Conservation (phyloP, 2,888 invertebrate genomes). For the Dryobotodes eremita region DNA sequence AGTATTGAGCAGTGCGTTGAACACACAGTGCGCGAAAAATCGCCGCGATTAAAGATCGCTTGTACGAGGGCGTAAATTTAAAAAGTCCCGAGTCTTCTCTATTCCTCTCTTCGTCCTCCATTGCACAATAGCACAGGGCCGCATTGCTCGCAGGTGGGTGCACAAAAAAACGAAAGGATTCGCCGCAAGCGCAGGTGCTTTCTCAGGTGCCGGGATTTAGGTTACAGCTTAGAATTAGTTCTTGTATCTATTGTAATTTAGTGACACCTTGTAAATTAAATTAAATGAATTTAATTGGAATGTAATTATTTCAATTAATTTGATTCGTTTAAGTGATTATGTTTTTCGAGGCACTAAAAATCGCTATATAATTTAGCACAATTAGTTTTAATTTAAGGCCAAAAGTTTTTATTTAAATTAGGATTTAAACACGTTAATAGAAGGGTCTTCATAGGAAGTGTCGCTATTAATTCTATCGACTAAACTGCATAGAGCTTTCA, state of each 20-base stretch:
- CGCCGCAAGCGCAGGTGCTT: conserved; percentile 81
- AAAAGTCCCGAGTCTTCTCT: conserved; percentile 55
- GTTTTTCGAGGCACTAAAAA: neutral
- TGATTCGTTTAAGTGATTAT: conserved; percentile 8
- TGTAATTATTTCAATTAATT: conserved; percentile 5
- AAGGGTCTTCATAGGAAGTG: too few relatives aligned
- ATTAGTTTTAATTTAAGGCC: neutral
- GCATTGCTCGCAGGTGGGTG: conserved; percentile 83
- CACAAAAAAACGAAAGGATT: conserved; percentile 89
- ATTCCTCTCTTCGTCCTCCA: conserved; percentile 63
- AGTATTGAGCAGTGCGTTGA: neutral
- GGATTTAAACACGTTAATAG: neutral
- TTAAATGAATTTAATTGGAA: neutral
- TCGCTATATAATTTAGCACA: too few relatives aligned
- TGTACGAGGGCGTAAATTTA: too few relatives aligned
- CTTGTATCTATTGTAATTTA: conserved; percentile 58
- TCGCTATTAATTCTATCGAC: too few relatives aligned
- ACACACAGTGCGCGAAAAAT: neutral
- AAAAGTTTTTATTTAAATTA: neutral
- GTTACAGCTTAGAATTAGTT: conserved; percentile 77
- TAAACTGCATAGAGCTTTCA: too few relatives aligned
- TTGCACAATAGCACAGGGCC: conserved; percentile 84
- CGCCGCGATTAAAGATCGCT: neutral
- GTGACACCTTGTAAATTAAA: conserved; percentile 47
- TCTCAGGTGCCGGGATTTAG: conserved; percentile 85